Base-by-base conservation (phyloP, 2,888 invertebrate species). In the Oscheius sp. region DNA sequence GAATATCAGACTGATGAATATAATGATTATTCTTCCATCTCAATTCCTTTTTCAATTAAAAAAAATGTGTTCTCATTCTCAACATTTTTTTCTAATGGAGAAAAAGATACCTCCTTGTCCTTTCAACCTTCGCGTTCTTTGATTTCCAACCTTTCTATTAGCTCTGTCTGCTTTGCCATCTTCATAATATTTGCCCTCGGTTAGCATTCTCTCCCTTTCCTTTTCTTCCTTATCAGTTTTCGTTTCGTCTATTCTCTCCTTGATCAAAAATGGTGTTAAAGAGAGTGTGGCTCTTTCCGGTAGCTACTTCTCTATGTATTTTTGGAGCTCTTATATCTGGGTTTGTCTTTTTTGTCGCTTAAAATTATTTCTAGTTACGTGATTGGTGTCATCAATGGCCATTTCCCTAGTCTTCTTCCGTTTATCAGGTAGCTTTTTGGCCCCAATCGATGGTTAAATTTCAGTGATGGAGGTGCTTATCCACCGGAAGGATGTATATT, bases 241-340 rank as follows among this genome's bases (percentile, higher is more conserved):
- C 28, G 22, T 22, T 32, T 59, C n/a, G 30, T 32, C 45, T 26
- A 14, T n/a, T 41, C 44, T 59, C n/a, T 36, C 36, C 32, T 36
- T 54, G 33, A 17, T 22, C 36, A 32, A 6, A 41, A 59, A 75
- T 75, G 75, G 75, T 75, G 41, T 44, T 73, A 1, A 69, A 62
- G 14, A 73, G 69, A 67, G 71, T 75, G 4, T 75, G 70, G 69
- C 54, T 75, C 2, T 66, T 75, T 38, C 75, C 75, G 1, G 17
- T 65, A 9, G 8, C 45, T 1, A 56, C 65, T 1, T 30, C 49
- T n/a, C 33, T 65, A 14, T 45, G 17, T 14, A 44, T 41, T 3
- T 54, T 49, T n/a, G 32, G 22, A 6, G 65, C 54, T 17, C 28
- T 56, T n/a, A 36, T 65, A 32, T 41, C 56, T 12, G 44, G 65